Conservation (phyloP, 2,888 invertebrate genomes). For the Trimorus sp. region DNA sequence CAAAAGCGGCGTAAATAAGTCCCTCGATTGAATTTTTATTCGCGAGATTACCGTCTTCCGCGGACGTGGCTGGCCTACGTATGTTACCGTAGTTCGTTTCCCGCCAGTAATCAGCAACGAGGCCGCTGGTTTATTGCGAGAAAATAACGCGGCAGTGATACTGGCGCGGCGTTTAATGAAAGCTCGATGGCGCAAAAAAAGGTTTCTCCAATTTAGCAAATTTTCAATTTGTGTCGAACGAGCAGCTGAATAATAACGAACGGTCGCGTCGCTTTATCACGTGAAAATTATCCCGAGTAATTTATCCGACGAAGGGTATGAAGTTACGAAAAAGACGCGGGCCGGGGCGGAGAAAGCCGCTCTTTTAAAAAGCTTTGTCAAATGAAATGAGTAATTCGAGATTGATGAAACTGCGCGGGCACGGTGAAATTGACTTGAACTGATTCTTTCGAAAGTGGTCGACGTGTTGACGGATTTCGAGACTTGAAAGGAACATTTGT, state of each 20-base stretch:
- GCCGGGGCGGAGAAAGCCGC: too few species aligned
- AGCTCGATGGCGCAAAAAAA: slow-evolving; percentile 35
- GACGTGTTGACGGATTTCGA: too few species aligned
- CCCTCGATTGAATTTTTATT: slow-evolving; percentile 52
- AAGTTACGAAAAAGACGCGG: background rate
- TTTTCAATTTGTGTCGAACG: slow-evolving; percentile 27
- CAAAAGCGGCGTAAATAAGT: slow-evolving; percentile 49
- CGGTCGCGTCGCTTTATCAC: slow-evolving; percentile 2
- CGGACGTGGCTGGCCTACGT: slow-evolving; percentile 49
- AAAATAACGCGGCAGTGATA: slow-evolving; percentile 40
- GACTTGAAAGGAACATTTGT: too few species aligned
- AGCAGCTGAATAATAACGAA: slow-evolving; percentile 22
- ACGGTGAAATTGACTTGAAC: slow-evolving; percentile 7
- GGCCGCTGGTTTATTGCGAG: slow-evolving; percentile 37
- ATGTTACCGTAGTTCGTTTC: slow-evolving; percentile 40
- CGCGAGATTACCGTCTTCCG: slow-evolving; percentile 35
- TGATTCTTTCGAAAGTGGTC: too few species aligned
- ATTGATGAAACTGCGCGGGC: slow-evolving; percentile 6
- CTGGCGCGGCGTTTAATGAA: slow-evolving; percentile 37
- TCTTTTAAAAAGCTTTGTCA: background rate
- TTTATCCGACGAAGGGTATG: background rate
- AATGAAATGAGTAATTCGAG: slow-evolving; percentile 7
- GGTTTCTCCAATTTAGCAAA: slow-evolving; percentile 41
- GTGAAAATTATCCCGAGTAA: background rate
- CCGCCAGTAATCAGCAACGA: slow-evolving; percentile 49